Base-by-base conservation (phyloP, 2,888 invertebrate species). In the Callosobruchus maculatus region DNA sequence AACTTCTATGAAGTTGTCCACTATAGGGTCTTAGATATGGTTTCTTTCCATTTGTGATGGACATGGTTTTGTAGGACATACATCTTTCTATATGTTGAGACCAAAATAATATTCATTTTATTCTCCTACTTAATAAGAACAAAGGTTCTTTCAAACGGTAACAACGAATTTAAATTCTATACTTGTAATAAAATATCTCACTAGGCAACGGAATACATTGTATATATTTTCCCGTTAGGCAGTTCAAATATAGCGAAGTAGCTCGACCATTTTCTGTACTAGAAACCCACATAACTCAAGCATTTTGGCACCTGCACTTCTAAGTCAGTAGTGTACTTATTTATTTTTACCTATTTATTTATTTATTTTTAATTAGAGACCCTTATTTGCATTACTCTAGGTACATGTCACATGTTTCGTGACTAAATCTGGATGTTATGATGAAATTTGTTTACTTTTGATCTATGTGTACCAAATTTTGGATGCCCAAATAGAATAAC, bases 331-430 rank as follows among this genome's bases (percentile, higher is more conserved):
- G 49, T 90, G 86, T 89, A 89, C 89, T 71, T 89, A 89, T 90
- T 89, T 89, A 89, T 90, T 89, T 71, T 20, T 21, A n/a, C 30
- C 71, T 83, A 80, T 83, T 81, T 89, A 89, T 90, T 89, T 89
- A 89, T 90, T 89, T 71, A 21, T 21, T 21, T 70, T 22, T 83
- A 80, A 83, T 81, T 78, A 77, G 77, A 74, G 80, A 83, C 83
- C 83, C 84, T 82, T 80, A 76, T 77, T 49, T 81, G 86, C 86
- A 86, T 85, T 85, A 83, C 80, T 83, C 87, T 86, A 86, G 87
- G 87, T 87, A 87, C 83, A 87, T 87, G 87, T 87, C 87, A 86
- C 87, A 86, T 78, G 78, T 83, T 78, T 79, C 80, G 87, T 86
- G 87, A 86, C 86, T 82, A 76, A 74, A 71, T 76, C 70, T 66